Conservation (phyloP, 2,888 invertebrate species). For the Tanypteryx hageni region DNA sequence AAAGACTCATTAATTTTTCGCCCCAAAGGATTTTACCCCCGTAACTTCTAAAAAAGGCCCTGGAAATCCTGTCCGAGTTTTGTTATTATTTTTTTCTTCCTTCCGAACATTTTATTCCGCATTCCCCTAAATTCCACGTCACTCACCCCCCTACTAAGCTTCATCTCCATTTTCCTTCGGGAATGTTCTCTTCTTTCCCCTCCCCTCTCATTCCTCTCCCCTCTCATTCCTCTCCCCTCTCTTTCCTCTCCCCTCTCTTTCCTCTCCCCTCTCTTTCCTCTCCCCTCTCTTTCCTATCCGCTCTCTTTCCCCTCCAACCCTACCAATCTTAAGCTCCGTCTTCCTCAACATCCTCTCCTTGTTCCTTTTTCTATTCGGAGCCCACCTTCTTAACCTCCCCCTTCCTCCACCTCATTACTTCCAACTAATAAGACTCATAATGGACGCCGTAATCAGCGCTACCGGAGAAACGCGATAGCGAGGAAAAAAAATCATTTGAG, state of each 20-base stretch:
- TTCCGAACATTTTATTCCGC: neutral
- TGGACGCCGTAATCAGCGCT: slow-evolving; percentile 58
- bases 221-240: neutral
- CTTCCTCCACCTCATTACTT: slow-evolving; percentile 43
- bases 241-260: no score
- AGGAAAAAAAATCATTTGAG: neutral
- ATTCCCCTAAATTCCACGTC: neutral
- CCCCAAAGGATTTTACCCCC: slow-evolving; percentile 5
- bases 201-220: neutral
- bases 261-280: no score
- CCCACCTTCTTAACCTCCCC: slow-evolving; percentile 10
- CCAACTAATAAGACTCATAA: slow-evolving; percentile 61
- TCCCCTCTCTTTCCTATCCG: neutral
- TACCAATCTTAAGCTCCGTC: neutral
- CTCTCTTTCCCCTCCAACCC: neutral
- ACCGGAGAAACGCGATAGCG: slow-evolving; percentile 54
- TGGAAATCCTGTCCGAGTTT: slow-evolving; percentile 6
- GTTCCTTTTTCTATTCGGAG: neutral
- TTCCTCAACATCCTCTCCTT: no score
- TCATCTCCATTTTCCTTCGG: slow-evolving; percentile 11
- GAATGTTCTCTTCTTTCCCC: neutral
- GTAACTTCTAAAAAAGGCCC: slow-evolving; percentile 32
- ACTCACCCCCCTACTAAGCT: neutral
- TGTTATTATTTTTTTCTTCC: slow-evolving; percentile 18
- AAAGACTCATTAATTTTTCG: slow-evolving; percentile 34